Evolutionary conservation across 1,140 invertebrate species (phyloP), one percentile per base, ranked within the genome.

Genomic region (Hylaeus volcanicus): DNA sequence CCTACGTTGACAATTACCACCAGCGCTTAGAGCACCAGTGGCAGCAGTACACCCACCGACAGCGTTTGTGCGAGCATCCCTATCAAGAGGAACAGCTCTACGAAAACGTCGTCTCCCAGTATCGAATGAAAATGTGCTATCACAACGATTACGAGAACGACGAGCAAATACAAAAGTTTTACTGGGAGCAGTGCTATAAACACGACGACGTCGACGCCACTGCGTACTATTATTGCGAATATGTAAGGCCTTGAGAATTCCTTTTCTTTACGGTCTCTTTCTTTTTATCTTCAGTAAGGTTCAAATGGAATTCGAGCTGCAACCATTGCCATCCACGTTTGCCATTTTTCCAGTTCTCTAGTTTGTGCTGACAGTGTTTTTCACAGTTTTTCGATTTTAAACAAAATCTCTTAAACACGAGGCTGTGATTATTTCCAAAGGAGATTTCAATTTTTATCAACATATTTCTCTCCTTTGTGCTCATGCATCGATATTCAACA

Each of bases 141-240:
- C 92, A 93, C 45, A 93, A 93, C 74, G 93, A 93, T 78, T 93
- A 93, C 65, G 93, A 93, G 71, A 93, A 93, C 73, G 93, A 93
- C 80, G 92, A 93, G 74, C 92, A 93, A 72, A 93, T 93, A 45
- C 93, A 93, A 74, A 87, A 91, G 43, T 93, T 93, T 56, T 93
- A 93, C 64, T 93, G 93, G 93, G 92, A 93, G 73, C 93, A 93
- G 84, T 93, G 92, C 82, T 93, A 93, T 60, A 86, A 90, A 26
- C 88, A 90, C 14, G 88, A 92, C 65, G 90, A 93, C 77, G 89
- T 84, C 58, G 92, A 93, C 70, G 91, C 92, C 41, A 92, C 92
- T 5, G 92, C 92, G 0, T 93, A 93, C 77, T 93, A 93, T 85
- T 93, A 93, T 72, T 93, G 92, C 81, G 93, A 93, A 93, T 93